These are phyloP conservation scores for Sibirionetta formosa DNA, from an alignment of 2,797 vertebrate genomes.

Conservation along the genomic window DNA sequence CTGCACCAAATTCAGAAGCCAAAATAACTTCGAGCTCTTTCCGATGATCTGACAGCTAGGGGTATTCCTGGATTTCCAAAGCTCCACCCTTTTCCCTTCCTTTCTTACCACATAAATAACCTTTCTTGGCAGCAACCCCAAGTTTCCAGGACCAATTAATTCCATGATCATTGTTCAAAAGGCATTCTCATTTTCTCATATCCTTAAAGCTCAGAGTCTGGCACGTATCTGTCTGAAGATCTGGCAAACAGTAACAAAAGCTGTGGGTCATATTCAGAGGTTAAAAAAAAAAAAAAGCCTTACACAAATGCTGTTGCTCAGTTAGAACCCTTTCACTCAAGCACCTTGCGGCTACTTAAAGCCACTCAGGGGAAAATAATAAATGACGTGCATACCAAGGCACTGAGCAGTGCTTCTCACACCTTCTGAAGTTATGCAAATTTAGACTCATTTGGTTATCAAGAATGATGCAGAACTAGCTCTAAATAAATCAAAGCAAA, in stretches of 20 bases:
- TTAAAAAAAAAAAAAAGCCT: background rate
- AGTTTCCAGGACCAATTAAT: conserved; percentile 32
- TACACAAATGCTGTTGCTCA: background rate
- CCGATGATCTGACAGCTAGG: background rate
- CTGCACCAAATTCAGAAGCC: background rate
- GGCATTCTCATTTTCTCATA: conserved; percentile 24
- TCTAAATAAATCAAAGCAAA: background rate
- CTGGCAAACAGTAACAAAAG: conserved; percentile 20
- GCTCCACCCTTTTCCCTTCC: conserved; percentile 27
- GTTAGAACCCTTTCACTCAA: background rate
- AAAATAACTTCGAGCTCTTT: background rate
- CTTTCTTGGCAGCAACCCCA: conserved; percentile 23
- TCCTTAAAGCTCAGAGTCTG: background rate
- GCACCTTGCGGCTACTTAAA: conserved; percentile 13
- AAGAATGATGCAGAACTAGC: background rate
- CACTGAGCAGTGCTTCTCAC: background rate
- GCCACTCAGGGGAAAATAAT: background rate
- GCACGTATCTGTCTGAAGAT: background rate
- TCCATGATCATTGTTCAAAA: conserved; percentile 35
- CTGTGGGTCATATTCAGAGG: background rate
- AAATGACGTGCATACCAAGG: background rate
- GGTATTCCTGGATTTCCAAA: conserved; percentile 47
- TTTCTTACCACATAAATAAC: conserved; percentile 51
- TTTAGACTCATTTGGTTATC: background rate
- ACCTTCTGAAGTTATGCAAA: conserved; percentile 21